phyloP scores from a whole-genome alignment of 2,113 vertebrate genomes.

The Elanus axillaris region DNA sequence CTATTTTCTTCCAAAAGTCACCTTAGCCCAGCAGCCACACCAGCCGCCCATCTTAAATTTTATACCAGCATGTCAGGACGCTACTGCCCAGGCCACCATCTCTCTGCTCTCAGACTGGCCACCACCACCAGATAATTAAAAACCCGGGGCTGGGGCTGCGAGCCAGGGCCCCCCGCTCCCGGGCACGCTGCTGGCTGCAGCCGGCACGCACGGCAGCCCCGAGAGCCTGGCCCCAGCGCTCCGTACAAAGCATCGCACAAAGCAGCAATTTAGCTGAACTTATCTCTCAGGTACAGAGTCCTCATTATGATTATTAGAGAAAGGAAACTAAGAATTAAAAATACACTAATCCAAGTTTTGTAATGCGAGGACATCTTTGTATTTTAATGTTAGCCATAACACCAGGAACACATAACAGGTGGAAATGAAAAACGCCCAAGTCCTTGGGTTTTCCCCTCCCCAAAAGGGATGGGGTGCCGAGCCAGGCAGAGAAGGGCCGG shows the following conservation, averaged over 20 bases:
- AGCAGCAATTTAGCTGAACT: accelerated
- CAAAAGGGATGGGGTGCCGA: not conserved
- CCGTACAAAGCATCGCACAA: accelerated
- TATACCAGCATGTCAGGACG: accelerated
- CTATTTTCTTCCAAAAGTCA: not conserved
- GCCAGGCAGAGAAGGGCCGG: not conserved
- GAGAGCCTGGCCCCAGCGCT: not conserved
- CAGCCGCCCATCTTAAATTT: not conserved
- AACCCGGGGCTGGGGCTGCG: not conserved
- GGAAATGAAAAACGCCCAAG: not conserved
- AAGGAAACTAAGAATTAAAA: not conserved
- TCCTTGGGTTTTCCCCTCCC: not conserved
- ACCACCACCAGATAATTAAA: not conserved
- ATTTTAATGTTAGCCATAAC: accelerated
- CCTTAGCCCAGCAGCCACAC: not conserved
- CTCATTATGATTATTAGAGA: not conserved
- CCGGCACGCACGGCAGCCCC: not conserved
- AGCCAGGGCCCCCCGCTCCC: not conserved
- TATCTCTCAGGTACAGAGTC: not conserved
- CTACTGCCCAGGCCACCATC: not conserved
- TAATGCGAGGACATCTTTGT: too few species aligned
- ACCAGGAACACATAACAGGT: accelerated
- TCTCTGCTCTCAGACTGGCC: not conserved
- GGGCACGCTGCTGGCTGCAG: not conserved
- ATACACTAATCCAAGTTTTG: too few species aligned